Base-by-base conservation (phyloP, 2,113 vertebrate species). In the Hepsetus odoe region DNA sequence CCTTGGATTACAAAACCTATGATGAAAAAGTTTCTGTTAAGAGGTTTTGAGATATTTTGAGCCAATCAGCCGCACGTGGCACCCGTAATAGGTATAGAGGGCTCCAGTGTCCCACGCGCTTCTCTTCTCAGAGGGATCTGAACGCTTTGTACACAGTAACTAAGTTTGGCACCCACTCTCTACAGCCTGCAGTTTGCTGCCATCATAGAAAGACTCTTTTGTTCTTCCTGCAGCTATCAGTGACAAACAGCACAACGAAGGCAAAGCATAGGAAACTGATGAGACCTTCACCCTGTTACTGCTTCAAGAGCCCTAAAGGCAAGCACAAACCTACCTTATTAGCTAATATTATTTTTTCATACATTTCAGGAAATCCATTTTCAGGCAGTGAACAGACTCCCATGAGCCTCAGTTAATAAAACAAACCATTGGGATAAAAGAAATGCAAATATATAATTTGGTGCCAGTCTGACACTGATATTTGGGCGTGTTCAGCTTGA, bases 181-280 rank as follows among this genome's bases (percentile, higher is more conserved):
- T 72, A 59, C 42, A 72, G 68, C 44, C 68, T 72, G 32, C 53
- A 69, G 65, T 77, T 59, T 59, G 65, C 35, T 46, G 71, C 78
- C 42, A 44, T 38, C 61, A 59, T 40, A 70, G 66, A 80, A 75
- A 80, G 79, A 73, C 79, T 75, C 79, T 81, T 74, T 71, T 81
- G 72, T 81, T 76, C 65, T 56, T 53, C 5, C 56, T 42, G 79
- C 55, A 80, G 65, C 65, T 53, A 75, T 75, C 72, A 55, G 72
- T 61, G 66, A 59, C 68, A 75, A 78, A 64, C 56, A 71, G 58
- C 72, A 80, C 78, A 74, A 69, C 64, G 38, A 40, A 74, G 30
- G 44, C 32, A 13, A 46, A 79, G 65, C 76, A 49, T 28, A 16
- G 76, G 42, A 71, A 62, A 40, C 55, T 62, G 65, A 53, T 55